Evolutionary conservation across 1,140 invertebrate genomes (phyloP).

Genomic region (fruit fly (Drosophila melanogaster)): DNA sequence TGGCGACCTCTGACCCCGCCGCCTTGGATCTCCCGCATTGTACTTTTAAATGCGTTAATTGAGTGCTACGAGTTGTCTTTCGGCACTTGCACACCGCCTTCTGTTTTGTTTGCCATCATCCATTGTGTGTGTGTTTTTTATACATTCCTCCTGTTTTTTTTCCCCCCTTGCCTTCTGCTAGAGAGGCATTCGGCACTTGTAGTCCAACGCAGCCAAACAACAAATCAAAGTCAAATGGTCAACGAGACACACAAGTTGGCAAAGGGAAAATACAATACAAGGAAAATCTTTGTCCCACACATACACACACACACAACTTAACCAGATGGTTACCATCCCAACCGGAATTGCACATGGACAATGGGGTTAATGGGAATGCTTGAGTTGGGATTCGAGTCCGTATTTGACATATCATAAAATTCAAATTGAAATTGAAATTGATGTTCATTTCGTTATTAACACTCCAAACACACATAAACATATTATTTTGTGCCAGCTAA

Average conservation of each 20-base stretch:
- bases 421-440: slow-evolving; percentile 10
- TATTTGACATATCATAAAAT: slow-evolving; percentile 22
- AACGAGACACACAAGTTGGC: slow-evolving; percentile 22
- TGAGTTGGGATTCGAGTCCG: slow-evolving; percentile 8
- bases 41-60: slow-evolving; percentile 79
- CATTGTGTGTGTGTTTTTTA: slow-evolving; percentile 26
- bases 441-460: slow-evolving; percentile 6
- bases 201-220: slow-evolving; percentile 23
- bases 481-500: neutral
- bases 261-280: too few relatives aligned
- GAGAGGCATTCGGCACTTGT: slow-evolving; percentile 21
- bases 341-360: neutral
- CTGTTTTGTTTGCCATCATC: slow-evolving; percentile 20
- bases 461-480: neutral
- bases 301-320: neutral
- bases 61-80: slow-evolving; percentile 72
- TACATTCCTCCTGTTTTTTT: neutral
- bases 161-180: neutral
- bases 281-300: too few relatives aligned
- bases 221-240: slow-evolving; percentile 64
- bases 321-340: neutral
- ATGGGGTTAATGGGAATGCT: slow-evolving; percentile 24
- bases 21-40: slow-evolving; percentile 9
- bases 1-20: slow-evolving; percentile 22
- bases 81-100: slow-evolving; percentile 18